These are phyloP conservation scores for Eugnorisma glareosa DNA, from an alignment of 2,888 invertebrate species.

Conservation along the genomic window DNA sequence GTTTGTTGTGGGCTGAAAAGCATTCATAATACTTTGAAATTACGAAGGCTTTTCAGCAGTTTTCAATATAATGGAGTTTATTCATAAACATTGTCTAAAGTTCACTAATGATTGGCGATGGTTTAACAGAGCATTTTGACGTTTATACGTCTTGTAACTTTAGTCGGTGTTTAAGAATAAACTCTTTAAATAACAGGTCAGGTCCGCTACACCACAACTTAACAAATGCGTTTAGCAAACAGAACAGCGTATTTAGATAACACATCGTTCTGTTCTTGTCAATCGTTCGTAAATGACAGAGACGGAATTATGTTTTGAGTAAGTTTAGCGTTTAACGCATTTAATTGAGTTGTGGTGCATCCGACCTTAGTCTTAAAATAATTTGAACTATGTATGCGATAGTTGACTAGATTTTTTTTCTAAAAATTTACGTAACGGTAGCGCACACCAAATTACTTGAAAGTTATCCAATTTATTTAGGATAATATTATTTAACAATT, in stretches of 20 bases:
- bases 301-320: not conserved
- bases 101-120: not conserved
- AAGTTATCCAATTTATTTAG: slow-evolving; percentile 17
- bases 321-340: not conserved
- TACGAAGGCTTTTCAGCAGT: slow-evolving; percentile 10
- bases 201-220: not conserved
- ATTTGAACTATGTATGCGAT: too few relatives aligned
- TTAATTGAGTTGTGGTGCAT: not conserved
- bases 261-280: not conserved
- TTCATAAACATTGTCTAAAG: not conserved
- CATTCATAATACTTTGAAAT: not conserved
- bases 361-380: not conserved
- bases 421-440: not conserved
- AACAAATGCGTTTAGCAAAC: not conserved
- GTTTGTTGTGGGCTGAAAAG: slow-evolving; percentile 17
- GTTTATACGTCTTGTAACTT: not conserved
- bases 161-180: not conserved
- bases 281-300: not conserved
- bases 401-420: not conserved
- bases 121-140: not conserved
- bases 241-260: not conserved
- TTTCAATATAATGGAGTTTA: not conserved
- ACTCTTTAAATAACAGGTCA: not conserved
- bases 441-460: slow-evolving; percentile 19
- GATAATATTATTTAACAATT: not conserved